Percentiles rank a stretch among this genome's conserved stretches.
Conservation (phyloP, 2,113 vertebrate species). For the Xenopus tropicalis region UCB_Xtro_10.0 CM004448.2:135118001-135118500, state of each 20-base stretch:
- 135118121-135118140: conserved; percentile 5
- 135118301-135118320: neutral
- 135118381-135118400: too few species aligned
- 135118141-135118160: too few species aligned
- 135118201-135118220: conserved; percentile 16
- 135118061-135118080: neutral
- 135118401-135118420: too few species aligned
- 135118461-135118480: too few species aligned
- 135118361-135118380: too few species aligned
- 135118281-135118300: conserved; percentile 13
- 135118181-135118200: conserved; percentile 1
- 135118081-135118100: neutral
- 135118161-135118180: conserved; percentile 5
- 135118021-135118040: too few species aligned
- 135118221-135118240: conserved; percentile 25
- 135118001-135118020: too few species aligned
- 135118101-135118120: conserved; percentile 39
- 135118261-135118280: conserved; percentile 15
- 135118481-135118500: too few species aligned
- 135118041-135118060: neutral
- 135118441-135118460: too few species aligned
- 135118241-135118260: conserved; percentile 7
- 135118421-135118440: too few species aligned
- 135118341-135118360: too few species aligned
- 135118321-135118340: too few species aligned